Evolutionary conservation across 2,888 invertebrate species (phyloP).

Genomic region (Cinara cedri): DNA sequence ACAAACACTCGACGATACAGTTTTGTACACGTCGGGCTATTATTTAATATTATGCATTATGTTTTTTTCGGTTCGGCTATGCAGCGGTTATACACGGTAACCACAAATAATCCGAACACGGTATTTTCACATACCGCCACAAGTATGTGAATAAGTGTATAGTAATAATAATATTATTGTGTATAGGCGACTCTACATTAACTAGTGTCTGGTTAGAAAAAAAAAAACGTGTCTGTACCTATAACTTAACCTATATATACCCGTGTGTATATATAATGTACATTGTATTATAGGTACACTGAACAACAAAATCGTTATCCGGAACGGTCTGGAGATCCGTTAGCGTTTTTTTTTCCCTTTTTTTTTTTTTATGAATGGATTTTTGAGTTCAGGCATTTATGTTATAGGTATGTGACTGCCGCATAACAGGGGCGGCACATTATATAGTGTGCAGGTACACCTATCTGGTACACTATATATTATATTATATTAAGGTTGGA

Average conservation of each 20-base stretch:
- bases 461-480: background rate
- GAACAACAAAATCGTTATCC: conserved; percentile 53
- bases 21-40: conserved; percentile 28
- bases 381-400: conserved; percentile 29
- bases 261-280: background rate
- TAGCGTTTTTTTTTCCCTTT: conserved; percentile 1
- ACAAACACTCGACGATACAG: conserved; percentile 37
- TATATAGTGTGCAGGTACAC: too few species aligned
- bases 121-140: conserved; percentile 33
- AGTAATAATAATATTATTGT: conserved; percentile 19
- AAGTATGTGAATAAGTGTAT: conserved; percentile 35
- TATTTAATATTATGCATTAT: conserved; percentile 16
- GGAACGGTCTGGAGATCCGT: conserved; percentile 40
- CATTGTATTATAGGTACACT: too few species aligned
- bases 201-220: conserved; percentile 42
- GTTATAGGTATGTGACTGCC: conserved; percentile 12
- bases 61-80: conserved; percentile 26
- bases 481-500: conserved; percentile 2
- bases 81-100: background rate
- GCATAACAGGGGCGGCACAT: too few species aligned
- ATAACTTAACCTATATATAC: background rate
- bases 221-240: background rate
- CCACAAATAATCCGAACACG: conserved; percentile 40
- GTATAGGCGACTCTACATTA: conserved; percentile 31
- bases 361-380: conserved; percentile 30